A percentile compares a stretch with the other conserved stretches of the same genome.
These are phyloP conservation scores for Andrena bicolor DNA, from an alignment of 2,888 invertebrate species.

Conservation along the genomic window DNA sequence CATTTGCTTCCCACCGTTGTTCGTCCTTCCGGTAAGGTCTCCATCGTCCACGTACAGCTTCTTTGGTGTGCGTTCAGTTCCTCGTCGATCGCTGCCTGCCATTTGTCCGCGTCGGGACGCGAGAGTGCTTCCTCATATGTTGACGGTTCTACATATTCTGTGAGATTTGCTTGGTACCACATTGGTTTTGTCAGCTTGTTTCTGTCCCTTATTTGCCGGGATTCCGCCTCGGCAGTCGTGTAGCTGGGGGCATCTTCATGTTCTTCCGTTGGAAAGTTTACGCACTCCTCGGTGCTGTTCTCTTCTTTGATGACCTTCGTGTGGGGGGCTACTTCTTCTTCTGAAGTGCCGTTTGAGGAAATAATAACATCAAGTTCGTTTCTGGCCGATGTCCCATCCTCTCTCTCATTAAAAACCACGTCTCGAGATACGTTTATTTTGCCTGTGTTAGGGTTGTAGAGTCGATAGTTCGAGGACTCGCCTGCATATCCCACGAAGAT, in stretches of 20 bases:
- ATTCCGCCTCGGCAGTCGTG: no score
- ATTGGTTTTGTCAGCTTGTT: neutral
- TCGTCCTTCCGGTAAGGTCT: neutral
- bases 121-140: slow-evolving; percentile 8
- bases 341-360: neutral
- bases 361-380: neutral
- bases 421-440: neutral
- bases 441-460: neutral
- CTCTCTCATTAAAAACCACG: neutral
- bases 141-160: neutral
- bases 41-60: slow-evolving; percentile 8
- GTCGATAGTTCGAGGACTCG: neutral
- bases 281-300: no score
- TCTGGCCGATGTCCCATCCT: neutral
- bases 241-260: no score
- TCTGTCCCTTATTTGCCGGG: neutral
- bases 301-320: no score
- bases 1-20: slow-evolving; percentile 46
- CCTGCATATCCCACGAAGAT: neutral
- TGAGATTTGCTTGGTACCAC: neutral
- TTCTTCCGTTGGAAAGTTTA: no score
- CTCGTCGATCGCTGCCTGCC: slow-evolving; percentile 16
- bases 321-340: neutral
- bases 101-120: neutral
- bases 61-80: slow-evolving; percentile 3